phyloP scores from a whole-genome alignment of 2,888 invertebrate genomes.

The Lochmaea crataegi region DNA sequence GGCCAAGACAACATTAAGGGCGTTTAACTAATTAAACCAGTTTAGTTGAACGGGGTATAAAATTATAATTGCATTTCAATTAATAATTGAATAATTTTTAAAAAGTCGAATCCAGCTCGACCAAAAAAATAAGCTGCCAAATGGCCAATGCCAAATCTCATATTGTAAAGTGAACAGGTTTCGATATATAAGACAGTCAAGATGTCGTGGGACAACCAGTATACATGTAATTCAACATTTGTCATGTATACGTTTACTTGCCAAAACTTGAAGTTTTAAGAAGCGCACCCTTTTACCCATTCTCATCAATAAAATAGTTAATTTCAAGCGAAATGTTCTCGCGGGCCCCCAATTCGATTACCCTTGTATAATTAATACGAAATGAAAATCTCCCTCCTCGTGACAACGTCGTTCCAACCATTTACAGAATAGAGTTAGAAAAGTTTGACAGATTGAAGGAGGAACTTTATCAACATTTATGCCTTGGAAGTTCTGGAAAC shows the following conservation, averaged over 20 bases:
- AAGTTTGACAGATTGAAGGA: conserved; percentile 56
- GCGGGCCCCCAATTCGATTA: conserved; percentile 49
- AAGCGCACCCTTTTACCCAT: background rate
- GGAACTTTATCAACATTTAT: conserved; percentile 56
- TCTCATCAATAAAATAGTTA: conserved; percentile 34
- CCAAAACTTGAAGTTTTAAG: background rate
- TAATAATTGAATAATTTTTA: too few species aligned
- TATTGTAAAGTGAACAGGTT: too few species aligned
- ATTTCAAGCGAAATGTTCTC: conserved; percentile 25
- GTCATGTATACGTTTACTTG: background rate
- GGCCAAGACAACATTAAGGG: too few species aligned
- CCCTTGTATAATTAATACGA: conserved; percentile 56
- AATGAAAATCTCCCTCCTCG: conserved; percentile 54
- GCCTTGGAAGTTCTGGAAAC: conserved; percentile 47
- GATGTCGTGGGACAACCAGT: too few species aligned
- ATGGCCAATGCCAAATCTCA: too few species aligned
- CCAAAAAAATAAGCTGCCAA: too few species aligned
- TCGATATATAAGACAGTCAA: too few species aligned
- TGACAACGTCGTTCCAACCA: conserved; percentile 50
- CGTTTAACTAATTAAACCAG: too few species aligned
- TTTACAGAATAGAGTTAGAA: conserved; percentile 56
- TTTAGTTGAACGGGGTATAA: too few species aligned
- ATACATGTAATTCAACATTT: too few species aligned
- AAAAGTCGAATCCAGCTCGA: too few species aligned
- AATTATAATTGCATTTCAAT: too few species aligned